A percentile compares a stretch with the other conserved stretches of the same genome.
Conservation (phyloP, 2,888 invertebrate species). For the Phyllotreta striolata region DNA sequence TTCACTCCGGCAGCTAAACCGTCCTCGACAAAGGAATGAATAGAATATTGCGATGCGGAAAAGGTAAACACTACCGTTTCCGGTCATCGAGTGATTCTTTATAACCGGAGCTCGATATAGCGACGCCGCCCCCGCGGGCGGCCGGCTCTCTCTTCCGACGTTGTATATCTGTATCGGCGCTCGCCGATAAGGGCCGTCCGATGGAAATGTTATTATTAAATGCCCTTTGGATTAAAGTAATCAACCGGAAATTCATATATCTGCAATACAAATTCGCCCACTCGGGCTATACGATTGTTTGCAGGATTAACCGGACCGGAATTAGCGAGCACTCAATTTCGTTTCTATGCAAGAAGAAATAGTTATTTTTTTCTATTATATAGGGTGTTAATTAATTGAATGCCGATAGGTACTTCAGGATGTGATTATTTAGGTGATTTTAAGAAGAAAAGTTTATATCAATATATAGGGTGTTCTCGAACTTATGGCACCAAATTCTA, state of each 20-base stretch:
- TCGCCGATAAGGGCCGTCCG: background rate
- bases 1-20: slow-evolving; percentile 20
- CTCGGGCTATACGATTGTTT: too few relatives aligned
- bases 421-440: too few relatives aligned
- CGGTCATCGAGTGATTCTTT: slow-evolving; percentile 51
- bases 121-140: slow-evolving; percentile 38
- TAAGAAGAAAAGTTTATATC: too few relatives aligned
- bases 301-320: too few relatives aligned
- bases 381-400: too few relatives aligned
- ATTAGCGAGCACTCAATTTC: too few relatives aligned
- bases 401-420: too few relatives aligned
- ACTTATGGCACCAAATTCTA: too few relatives aligned
- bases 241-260: slow-evolving; percentile 6
- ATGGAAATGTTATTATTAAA: slow-evolving; percentile 18
- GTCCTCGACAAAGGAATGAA: slow-evolving; percentile 34
- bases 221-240: slow-evolving; percentile 5
- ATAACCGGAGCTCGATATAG: slow-evolving; percentile 39
- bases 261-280: background rate
- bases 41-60: slow-evolving; percentile 44
- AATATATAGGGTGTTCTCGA: too few relatives aligned
- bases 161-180: slow-evolving; percentile 1
- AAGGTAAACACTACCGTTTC: slow-evolving; percentile 49
- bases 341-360: too few relatives aligned
- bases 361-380: too few relatives aligned
- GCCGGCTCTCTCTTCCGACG: slow-evolving; percentile 44